Evolutionary conservation across 2,797 vertebrate species (phyloP), one percentile per base, ranked within the genome.

Genomic region (Dendrocincla fuliginosa): DNA sequence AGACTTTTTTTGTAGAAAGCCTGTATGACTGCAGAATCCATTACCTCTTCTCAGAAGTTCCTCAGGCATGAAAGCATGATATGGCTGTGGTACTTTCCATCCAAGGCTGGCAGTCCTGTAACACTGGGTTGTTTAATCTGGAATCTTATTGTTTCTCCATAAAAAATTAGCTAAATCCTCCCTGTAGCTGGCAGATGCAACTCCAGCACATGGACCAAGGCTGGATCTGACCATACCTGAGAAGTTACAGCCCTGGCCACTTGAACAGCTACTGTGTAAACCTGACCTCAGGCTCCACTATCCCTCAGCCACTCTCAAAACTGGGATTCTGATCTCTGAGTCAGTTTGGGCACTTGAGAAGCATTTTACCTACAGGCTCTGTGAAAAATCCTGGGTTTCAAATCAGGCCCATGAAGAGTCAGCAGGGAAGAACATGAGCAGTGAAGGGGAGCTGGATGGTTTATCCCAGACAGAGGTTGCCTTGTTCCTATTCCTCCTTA

Each of bases 351-450:
- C 44, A n/a, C 71, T 30, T 46, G 35, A 63, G 56, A 90, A 87
- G 57, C 32, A 55, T 78, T 93, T 73, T 16, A 71, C 61, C 55
- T 18, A 7, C 1, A 7, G 46, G 17, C 6, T 71, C 46, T 64
- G 27, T 80, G 57, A 85, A 85, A 85, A 91, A 49, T 11, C 18
- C 53, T 3, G 8, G 4, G 27, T 73, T 90, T 91, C 46, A n/a
- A 79, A 74, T 55, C 41, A 69, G 64, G 28, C 13, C 55, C 25
- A 32, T 0, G 0, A 69, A 32, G 27, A 2, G 2, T 44, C 39
- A 53, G 59, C 80, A 67, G n/a, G 47, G 37, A 71, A 76, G 41
- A 84, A 56, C 17, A 13, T 2, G 74, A 50, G n/a, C 65, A 87
- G 5, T 13, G 46, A 71, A 80, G 52, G 25, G 18, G 30, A 96